Percentiles rank a stretch among this genome's conserved stretches.
These are phyloP conservation scores for Rhyzopertha dominica DNA, from an alignment of 1,140 invertebrate species.

Conservation along the genomic window DNA sequence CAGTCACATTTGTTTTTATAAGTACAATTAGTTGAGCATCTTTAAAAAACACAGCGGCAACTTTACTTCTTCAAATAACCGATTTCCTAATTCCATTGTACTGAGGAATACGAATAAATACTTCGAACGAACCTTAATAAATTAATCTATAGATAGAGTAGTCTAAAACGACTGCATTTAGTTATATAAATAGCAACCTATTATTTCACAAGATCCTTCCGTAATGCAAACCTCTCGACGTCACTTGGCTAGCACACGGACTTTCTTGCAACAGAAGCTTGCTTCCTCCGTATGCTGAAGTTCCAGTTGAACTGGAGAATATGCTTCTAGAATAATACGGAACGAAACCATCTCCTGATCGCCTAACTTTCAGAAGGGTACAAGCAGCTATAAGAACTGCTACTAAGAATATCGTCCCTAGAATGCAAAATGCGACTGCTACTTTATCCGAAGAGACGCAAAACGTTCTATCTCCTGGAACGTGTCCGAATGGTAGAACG, in stretches of 20 bases:
- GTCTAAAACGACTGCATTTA: too few species aligned
- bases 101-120: too few species aligned
- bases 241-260: constrained; percentile 33
- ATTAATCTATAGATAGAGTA: too few species aligned
- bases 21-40: too few species aligned
- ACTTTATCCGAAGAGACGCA: constrained; percentile 67
- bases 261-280: constrained; percentile 41
- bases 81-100: too few species aligned
- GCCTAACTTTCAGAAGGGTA: constrained; percentile 56
- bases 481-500: constrained; percentile 32
- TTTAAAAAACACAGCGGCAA: too few species aligned
- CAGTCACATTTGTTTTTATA: too few species aligned
- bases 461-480: constrained; percentile 58
- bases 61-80: too few species aligned
- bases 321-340: constrained; percentile 40
- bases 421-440: constrained; percentile 61
- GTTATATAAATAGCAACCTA: constrained; percentile 15
- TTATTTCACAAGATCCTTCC: constrained; percentile 40
- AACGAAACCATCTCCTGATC: constrained; percentile 20
- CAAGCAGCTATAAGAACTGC: constrained; percentile 61
- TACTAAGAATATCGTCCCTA: constrained; percentile 61
- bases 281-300: constrained; percentile 36
- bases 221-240: constrained; percentile 34
- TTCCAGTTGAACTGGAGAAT: constrained; percentile 37
- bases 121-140: too few species aligned